Evolutionary conservation across 2,888 invertebrate species (phyloP), one percentile per base, ranked within the genome.

Genomic region (Unio delphinus): DNA sequence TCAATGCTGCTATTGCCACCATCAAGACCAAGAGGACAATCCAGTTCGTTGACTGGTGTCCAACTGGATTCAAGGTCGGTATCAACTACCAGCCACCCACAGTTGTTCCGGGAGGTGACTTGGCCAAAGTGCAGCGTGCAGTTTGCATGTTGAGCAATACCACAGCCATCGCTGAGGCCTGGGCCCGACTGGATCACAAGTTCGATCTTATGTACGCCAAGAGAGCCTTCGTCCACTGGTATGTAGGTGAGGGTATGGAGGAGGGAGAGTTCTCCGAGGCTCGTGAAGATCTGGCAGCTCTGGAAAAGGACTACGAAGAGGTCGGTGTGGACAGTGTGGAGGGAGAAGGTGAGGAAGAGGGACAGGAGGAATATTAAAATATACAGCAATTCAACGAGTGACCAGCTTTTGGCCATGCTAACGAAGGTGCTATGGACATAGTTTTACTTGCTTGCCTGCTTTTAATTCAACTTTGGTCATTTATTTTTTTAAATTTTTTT

Each of bases 121-220:
- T 74, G 20, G 70, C 74, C 11, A 83, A 64, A 74, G 86, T 82
- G 57, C 83, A 80, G 95, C 95, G 92, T 96, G 83, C 84, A 62
- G 94, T 95, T 5, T 94, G 94, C 71, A 95, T 96, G 94, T 91
- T 96, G 64, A 94, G 95, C 87, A 97, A 97, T 91, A 96, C 96
- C 18, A 97, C 96, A 18, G 95, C 96, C 81, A 95, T 96, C 85
- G 94, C 94, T n/a, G 94, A 95, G 85, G 96, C 96, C 65, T 96
- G 96, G 94, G 93, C 93, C 70, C 92, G 94, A 67, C 90, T 96
- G 69, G 81, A 81, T 63, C 81, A 82, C 68, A 85, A 85, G 72
- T 84, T 84, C 67, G 82, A 83, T 69, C 72, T 81, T 68, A 81
- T 81, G 80, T 79, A 81, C 65, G 79, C 80, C 74, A 81, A 81